A percentile compares a stretch with the other conserved stretches of the same genome.
phyloP scores from a whole-genome alignment of 2,888 invertebrate species.

The Ypsolopha sequella region DNA sequence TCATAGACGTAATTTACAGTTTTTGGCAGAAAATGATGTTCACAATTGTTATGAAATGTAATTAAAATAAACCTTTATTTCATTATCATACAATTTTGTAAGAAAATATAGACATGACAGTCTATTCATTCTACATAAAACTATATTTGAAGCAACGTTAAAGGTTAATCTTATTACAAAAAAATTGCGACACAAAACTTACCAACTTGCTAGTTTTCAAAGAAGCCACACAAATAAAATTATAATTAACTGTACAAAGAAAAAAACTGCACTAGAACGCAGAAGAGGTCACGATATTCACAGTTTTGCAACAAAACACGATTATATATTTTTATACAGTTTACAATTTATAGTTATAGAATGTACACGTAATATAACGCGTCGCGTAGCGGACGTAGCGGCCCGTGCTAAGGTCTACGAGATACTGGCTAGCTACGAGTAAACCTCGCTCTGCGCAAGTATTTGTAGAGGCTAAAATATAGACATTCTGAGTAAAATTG shows the following conservation, averaged over 20 bases:
- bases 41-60: no score
- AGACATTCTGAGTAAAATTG: neutral
- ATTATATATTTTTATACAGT: neutral
- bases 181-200: neutral
- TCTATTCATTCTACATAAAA: no score
- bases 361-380: neutral
- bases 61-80: no score
- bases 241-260: neutral
- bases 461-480: neutral
- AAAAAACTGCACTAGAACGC: neutral
- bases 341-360: neutral
- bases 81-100: no score
- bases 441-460: neutral
- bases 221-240: conserved; percentile 1
- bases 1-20: no score
- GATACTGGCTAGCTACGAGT: neutral
- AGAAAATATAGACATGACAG: no score
- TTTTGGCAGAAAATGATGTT: no score
- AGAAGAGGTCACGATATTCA: neutral
- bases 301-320: neutral
- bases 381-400: conserved; percentile 1
- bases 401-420: neutral
- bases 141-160: no score
- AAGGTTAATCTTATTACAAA: neutral
- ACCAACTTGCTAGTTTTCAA: neutral